phyloP scores from a whole-genome alignment of 2,888 invertebrate genomes.

The Bimastos eiseni region DNA sequence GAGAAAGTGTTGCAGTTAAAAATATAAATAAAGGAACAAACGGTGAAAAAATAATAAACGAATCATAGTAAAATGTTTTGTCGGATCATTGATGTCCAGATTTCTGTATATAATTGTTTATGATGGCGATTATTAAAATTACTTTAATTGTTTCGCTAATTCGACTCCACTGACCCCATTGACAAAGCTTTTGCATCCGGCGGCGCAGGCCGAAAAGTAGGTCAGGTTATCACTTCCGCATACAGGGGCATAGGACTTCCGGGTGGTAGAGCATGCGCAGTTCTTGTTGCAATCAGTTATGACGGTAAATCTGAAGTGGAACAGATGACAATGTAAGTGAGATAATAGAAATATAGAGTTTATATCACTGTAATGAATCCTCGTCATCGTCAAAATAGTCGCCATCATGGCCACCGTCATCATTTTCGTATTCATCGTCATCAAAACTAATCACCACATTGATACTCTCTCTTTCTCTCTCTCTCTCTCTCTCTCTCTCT shows the following conservation, averaged over 20 bases:
- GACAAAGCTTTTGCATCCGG: constrained; percentile 35
- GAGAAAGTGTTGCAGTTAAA: too few relatives aligned
- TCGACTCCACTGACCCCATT: constrained; percentile 34
- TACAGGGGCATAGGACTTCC: constrained; percentile 36
- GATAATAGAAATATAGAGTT: too few relatives aligned
- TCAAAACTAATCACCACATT: not conserved
- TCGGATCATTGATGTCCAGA: too few relatives aligned
- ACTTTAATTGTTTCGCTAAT: not conserved
- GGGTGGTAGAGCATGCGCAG: constrained; percentile 34
- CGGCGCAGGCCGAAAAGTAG: constrained; percentile 44
- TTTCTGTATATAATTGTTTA: too few relatives aligned
- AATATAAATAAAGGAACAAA: too few relatives aligned
- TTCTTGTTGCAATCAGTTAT: constrained; percentile 34
- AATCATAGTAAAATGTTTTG: too few relatives aligned
- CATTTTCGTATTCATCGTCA: not conserved
- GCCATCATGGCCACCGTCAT: not conserved
- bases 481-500: too few relatives aligned
- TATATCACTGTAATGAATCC: too few relatives aligned
- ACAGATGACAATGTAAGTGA: too few relatives aligned
- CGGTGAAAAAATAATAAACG: too few relatives aligned
- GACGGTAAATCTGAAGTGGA: constrained; percentile 34
- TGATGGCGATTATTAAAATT: not conserved
- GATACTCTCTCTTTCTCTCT: not conserved
- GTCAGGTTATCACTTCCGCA: constrained; percentile 38
- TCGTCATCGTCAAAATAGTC: too few relatives aligned